These are phyloP conservation scores for Daubentonia madagascariensis DNA, from an alignment of 2,113 vertebrate species.

Conservation along the genomic window DNA sequence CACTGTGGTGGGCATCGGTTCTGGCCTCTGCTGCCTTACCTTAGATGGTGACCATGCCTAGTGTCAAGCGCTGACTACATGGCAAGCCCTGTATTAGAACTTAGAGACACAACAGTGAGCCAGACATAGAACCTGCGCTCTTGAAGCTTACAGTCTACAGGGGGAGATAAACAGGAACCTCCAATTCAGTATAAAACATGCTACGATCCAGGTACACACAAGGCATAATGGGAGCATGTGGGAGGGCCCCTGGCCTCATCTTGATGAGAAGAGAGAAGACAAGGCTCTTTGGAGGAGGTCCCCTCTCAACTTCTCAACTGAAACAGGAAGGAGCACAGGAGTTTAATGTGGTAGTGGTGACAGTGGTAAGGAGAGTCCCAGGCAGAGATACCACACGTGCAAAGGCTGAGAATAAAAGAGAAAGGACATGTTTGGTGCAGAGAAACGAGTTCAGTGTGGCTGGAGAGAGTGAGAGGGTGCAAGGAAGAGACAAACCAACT, in stretches of 20 bases:
- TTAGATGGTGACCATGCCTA: background rate
- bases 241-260: background rate
- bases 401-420: background rate
- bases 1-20: background rate
- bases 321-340: background rate
- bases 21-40: background rate
- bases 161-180: background rate
- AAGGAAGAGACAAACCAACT: background rate
- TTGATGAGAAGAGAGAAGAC: background rate
- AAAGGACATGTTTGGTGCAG: background rate
- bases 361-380: background rate
- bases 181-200: background rate
- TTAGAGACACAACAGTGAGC: background rate
- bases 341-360: background rate
- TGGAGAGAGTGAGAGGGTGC: background rate
- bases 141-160: background rate
- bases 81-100: background rate
- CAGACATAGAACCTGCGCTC: background rate
- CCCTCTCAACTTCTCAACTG: background rate
- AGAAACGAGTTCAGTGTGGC: background rate
- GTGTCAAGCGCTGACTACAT: background rate
- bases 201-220: background rate
- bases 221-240: rapidly evolving
- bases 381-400: too few relatives aligned
- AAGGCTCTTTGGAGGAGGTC: background rate